phyloP scores from a whole-genome alignment of 1,140 invertebrate species.

The Holotrichia oblita region DNA sequence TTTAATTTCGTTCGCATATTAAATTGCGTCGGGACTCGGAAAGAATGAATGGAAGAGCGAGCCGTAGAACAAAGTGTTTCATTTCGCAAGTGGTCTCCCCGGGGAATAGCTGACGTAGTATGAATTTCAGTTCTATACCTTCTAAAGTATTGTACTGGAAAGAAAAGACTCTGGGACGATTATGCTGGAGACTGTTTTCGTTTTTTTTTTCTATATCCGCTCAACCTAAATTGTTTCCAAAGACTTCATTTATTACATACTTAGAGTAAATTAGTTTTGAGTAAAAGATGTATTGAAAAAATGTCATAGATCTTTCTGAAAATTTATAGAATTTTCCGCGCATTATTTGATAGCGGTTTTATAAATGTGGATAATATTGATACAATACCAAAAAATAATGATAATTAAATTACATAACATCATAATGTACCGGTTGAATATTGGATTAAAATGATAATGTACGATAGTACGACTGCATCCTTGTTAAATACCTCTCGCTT shows the following conservation, averaged over 20 bases:
- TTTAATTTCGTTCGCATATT: not conserved
- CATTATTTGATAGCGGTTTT: no score
- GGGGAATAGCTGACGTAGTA: constrained; percentile 14
- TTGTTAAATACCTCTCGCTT: not conserved
- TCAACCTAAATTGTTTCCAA: not conserved
- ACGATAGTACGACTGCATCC: not conserved
- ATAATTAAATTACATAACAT: no score
- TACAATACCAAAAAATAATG: no score
- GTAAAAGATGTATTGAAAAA: not conserved
- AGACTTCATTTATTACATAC: not conserved
- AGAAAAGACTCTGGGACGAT: not conserved
- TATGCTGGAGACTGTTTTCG: not conserved
- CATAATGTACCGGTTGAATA: no score
- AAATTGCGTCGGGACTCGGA: not conserved
- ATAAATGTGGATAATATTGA: no score
- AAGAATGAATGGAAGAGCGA: not conserved
- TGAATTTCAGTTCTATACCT: not conserved
- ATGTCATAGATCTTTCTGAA: no score
- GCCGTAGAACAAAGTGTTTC: not conserved
- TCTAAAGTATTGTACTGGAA: not conserved
- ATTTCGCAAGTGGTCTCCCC: not conserved
- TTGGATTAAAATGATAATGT: no score
- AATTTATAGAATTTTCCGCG: no score
- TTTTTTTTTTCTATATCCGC: not conserved
- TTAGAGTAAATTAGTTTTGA: not conserved